Base-by-base conservation (phyloP, 2,113 vertebrate genomes). In the Oryzias melastigma region DNA sequence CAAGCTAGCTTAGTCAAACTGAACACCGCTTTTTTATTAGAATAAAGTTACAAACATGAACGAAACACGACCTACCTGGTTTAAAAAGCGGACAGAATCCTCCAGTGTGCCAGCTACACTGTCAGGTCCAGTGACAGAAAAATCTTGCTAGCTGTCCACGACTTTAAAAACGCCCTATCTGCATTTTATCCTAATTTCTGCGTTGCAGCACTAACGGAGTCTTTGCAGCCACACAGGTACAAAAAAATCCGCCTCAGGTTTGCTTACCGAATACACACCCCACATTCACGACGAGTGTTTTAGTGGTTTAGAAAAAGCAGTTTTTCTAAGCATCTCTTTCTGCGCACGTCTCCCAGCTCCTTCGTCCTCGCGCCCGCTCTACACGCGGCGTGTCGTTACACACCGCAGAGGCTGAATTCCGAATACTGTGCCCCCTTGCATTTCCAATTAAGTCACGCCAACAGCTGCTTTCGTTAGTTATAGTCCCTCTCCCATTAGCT, bases 111-210 rank as follows among this genome's bases (percentile, higher is more conserved):
- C 51, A 27, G 25, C 46, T 18, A 62, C 70, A 62, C 72, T 50
- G 68, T 46, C 71, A 29, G 56, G 51, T 80, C 64, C 54, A 17
- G 47, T 44, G 12, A 13, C 13, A 10, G 40, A 44, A 45, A 55
- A 52, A 52, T 2, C 19, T 48, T 60, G 80, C 74, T 18, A 47
- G 41, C 25, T 25, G 65, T 69, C 75, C 75, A 54, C 58, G 29
- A 62, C 59, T 80, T 65, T 62, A 75, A 35, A 75, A 75, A 82
- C 74, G 80, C 66, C 75, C 70, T 82, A 69, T 81, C 63, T 78
- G 68, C 41, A 41, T 24, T 24, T 62, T 22, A 66, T 58, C 56
- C 68, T 27, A 71, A 64, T 80, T 68, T 67, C 56, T 54, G 27
- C 51, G 3, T 4, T 35, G 35, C 49, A 7, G 14, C 35, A 35